These are phyloP conservation scores for Sparus aurata DNA, from an alignment of 2,797 vertebrate species.

Conservation along the genomic window DNA sequence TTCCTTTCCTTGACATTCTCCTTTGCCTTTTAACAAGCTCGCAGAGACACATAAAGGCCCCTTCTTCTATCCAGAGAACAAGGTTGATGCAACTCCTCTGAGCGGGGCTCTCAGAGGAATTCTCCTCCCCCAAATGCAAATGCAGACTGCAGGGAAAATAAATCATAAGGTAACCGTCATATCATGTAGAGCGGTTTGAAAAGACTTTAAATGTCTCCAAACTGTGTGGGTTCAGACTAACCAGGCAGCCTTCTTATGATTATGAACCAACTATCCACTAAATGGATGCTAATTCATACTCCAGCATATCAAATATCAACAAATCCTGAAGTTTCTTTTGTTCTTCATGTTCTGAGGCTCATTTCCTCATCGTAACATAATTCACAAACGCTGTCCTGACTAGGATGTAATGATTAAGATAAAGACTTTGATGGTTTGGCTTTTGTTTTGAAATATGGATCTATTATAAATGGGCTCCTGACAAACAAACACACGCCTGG, in stretches of 20 bases:
- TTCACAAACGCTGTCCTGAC: constrained; percentile 57
- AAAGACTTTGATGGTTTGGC: constrained; percentile 71
- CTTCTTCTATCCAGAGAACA: constrained; percentile 63
- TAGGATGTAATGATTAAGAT: constrained; percentile 69
- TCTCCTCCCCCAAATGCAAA: constrained; percentile 60
- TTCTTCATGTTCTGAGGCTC: constrained; percentile 50
- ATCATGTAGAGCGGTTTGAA: constrained; percentile 45
- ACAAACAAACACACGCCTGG: constrained; percentile 81
- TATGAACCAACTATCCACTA: constrained; percentile 47
- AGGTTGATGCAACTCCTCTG: constrained; percentile 71
- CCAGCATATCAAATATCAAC: constrained; percentile 43
- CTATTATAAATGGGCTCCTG: constrained; percentile 77
- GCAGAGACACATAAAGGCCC: constrained; percentile 77
- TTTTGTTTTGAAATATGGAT: constrained; percentile 78
- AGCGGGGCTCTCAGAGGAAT: constrained; percentile 60
- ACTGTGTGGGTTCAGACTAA: constrained; percentile 41
- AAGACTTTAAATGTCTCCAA: constrained; percentile 39
- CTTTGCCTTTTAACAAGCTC: constrained; percentile 80
- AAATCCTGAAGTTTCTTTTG: constrained; percentile 36
- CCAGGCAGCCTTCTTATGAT: constrained; percentile 31
- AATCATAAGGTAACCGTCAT: constrained; percentile 56
- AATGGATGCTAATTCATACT: constrained; percentile 57
- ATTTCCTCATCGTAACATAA: constrained; percentile 55
- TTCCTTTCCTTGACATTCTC: constrained; percentile 77
- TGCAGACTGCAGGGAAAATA: constrained; percentile 48